phyloP scores from a whole-genome alignment of 1,140 invertebrate species.

The Temnothorax longispinosus region DNA sequence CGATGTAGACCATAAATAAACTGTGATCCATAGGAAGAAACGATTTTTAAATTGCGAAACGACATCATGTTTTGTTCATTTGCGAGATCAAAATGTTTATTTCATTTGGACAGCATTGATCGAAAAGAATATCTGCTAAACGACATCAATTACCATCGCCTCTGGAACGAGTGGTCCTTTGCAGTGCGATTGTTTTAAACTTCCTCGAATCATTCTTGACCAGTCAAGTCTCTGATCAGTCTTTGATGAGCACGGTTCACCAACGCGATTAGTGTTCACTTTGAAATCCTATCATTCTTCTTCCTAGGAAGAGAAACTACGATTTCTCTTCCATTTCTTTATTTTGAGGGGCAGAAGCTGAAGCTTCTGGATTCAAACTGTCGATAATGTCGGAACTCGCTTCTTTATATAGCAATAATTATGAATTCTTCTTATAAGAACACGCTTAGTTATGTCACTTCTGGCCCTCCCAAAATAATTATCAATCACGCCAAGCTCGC shows the following conservation, averaged over 20 bases:
- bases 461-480: not conserved
- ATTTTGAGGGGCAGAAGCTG: not conserved
- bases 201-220: constrained; percentile 2
- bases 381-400: not conserved
- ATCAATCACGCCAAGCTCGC: not conserved
- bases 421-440: not conserved
- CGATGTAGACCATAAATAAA: not conserved
- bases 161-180: constrained; percentile 35
- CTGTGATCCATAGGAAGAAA: not conserved
- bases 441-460: not conserved
- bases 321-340: not conserved
- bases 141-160: constrained; percentile 29
- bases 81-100: not conserved
- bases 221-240: not conserved
- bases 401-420: not conserved
- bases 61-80: not conserved
- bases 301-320: not conserved
- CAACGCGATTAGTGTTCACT: constrained; percentile 32
- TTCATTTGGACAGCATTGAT: constrained; percentile 33
- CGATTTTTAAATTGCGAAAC: not conserved
- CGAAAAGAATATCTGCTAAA: not conserved
- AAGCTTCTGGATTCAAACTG: not conserved
- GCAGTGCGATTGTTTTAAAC: constrained; percentile 10
- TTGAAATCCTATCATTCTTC: not conserved
- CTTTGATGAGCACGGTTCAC: constrained; percentile 15